Evolutionary conservation across 2,113 vertebrate genomes (phyloP).

Genomic region (Oreochromis spilurus): DNA sequence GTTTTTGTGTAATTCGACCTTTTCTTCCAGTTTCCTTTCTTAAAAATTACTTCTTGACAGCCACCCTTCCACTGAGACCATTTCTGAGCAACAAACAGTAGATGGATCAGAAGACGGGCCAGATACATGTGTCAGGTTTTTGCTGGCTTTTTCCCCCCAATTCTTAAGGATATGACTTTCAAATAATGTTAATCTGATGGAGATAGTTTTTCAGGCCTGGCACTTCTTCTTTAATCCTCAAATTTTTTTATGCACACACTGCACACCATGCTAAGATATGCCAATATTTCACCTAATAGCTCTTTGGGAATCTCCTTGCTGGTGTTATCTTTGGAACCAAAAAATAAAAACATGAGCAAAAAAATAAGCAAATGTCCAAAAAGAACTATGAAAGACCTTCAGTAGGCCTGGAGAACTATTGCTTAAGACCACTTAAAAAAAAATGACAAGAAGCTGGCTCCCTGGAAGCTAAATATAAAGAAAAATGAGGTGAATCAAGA

Average conservation of each 20-base stretch:
- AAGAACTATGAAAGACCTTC: not conserved
- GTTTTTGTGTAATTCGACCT: not conserved
- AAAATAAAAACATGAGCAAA: not conserved
- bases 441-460: not conserved
- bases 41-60: not conserved
- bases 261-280: not conserved
- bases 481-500: not conserved
- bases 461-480: not conserved
- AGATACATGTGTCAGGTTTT: not conserved
- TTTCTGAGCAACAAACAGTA: not conserved
- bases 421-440: not conserved
- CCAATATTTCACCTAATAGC: not conserved
- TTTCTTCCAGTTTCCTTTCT: not conserved
- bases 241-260: not conserved
- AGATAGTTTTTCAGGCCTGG: not conserved
- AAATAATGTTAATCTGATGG: not conserved
- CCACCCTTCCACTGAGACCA: not conserved
- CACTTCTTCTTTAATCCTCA: not conserved
- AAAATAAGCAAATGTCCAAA: not conserved
- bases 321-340: not conserved
- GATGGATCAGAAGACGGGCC: not conserved
- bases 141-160: accelerated
- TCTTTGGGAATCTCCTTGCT: not conserved
- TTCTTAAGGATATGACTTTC: not conserved
- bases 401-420: not conserved